A percentile compares a stretch with the other conserved stretches of the same genome.
phyloP scores from a whole-genome alignment of 1,140 invertebrate genomes.

The Pseudomyrmex cubaensis region DNA sequence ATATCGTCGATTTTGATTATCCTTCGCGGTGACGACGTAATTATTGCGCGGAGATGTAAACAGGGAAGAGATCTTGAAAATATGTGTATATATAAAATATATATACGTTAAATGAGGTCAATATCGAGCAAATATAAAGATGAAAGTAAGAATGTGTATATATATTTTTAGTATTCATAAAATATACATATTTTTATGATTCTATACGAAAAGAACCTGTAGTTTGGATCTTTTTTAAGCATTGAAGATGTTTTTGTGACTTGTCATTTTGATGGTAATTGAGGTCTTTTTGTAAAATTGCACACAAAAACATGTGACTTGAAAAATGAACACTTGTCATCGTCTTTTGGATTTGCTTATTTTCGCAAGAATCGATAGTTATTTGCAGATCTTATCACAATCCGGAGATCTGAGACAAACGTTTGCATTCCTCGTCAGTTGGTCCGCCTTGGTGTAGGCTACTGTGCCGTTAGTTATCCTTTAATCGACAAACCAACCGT shows the following conservation, averaged over 20 bases:
- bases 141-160: too few species aligned
- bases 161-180: too few species aligned
- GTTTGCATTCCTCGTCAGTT: constrained; percentile 14
- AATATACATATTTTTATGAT: too few species aligned
- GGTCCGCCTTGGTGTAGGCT: background rate
- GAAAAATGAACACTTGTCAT: background rate
- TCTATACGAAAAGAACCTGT: too few species aligned
- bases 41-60: background rate
- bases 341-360: background rate
- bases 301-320: background rate
- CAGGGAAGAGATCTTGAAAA: background rate
- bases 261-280: background rate
- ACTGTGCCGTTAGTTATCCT: constrained; percentile 48
- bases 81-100: background rate
- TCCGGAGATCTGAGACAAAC: background rate
- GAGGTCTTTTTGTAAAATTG: background rate
- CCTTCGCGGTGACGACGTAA: constrained; percentile 10
- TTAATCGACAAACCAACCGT: constrained; percentile 43
- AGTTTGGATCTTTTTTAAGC: too few species aligned
- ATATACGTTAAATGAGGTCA: too few species aligned
- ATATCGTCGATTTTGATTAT: constrained; percentile 25
- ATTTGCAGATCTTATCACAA: background rate
- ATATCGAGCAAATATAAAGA: too few species aligned
- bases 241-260: too few species aligned
- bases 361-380: background rate